Evolutionary conservation across 2,888 invertebrate genomes (phyloP).

Genomic region (Scaptomyza polygonia): DNA sequence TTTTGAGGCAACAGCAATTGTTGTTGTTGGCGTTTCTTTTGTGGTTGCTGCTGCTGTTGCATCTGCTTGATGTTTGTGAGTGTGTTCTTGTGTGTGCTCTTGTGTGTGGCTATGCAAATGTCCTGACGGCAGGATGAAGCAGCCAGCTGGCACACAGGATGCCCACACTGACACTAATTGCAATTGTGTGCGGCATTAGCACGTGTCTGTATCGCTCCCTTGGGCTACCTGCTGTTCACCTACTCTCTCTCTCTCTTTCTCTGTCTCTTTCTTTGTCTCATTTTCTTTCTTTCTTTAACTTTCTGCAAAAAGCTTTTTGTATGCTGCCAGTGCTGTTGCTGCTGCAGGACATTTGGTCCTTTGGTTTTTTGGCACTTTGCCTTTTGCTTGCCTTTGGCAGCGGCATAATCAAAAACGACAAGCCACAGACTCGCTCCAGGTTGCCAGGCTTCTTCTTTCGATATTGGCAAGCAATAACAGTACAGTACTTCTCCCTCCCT

Average conservation of each 20-base stretch:
- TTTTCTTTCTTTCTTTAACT: background rate
- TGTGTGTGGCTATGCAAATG: slow-evolving; percentile 59
- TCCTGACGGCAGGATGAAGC: slow-evolving; percentile 28
- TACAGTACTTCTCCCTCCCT: slow-evolving; percentile 6
- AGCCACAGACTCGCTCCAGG: slow-evolving; percentile 43
- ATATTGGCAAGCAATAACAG: slow-evolving; percentile 68
- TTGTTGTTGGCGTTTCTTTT: slow-evolving; percentile 56
- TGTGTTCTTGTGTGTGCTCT: slow-evolving; percentile 1
- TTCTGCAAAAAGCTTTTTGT: slow-evolving; percentile 52
- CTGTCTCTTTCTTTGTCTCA: background rate
- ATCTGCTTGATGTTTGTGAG: slow-evolving; percentile 1
- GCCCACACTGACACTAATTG: slow-evolving; percentile 75
- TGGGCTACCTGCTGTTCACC: slow-evolving; percentile 20
- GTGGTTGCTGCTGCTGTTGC: slow-evolving; percentile 38
- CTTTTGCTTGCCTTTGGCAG: slow-evolving; percentile 60
- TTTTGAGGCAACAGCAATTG: slow-evolving; percentile 11
- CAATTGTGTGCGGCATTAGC: slow-evolving; percentile 77
- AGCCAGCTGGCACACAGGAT: slow-evolving; percentile 31
- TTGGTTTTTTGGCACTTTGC: slow-evolving; percentile 54
- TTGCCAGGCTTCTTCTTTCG: slow-evolving; percentile 19
- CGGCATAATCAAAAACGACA: slow-evolving; percentile 74
- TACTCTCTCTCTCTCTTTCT: background rate
- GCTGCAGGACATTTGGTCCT: slow-evolving; percentile 35
- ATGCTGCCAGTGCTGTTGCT: slow-evolving; percentile 8
- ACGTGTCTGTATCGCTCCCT: slow-evolving; percentile 62